Base-by-base conservation (phyloP, 1,140 invertebrate species). In the Trigoniulus corallinus region DNA sequence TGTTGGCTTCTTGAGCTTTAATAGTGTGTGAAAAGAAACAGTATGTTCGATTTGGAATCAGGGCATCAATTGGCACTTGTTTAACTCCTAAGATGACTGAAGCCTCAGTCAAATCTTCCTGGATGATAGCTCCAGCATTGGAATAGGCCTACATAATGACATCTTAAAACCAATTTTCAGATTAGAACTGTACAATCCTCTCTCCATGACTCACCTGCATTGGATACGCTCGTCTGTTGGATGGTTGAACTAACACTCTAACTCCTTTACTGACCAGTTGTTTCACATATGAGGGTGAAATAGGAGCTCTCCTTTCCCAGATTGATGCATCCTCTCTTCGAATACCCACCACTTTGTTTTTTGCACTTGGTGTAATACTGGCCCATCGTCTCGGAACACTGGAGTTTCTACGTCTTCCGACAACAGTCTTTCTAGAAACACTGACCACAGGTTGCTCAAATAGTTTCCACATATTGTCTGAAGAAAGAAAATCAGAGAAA, bases 21-120 rank as follows among this genome's bases (percentile, higher is more conserved):
- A 98, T 98, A 0, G 94, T 98, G 63, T 99, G 96, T 1, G 94
- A 98, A 65, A 98, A 99, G 64, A 98, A 89, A 56, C 89, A 96
- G 60, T 98, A 98, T 0, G 94, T 98, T 66, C 95, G 96, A 57
- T 95, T 82, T 0, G 92, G 88, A 50, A 97, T 80, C 0, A 99
- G 68, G 0, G 81, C 72, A 64, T 98, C 96, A 10, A 96, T 78
- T 0, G 95, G 94, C 1, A 94, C 88, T 71, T 96, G 88, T 62
- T 98, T 99, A 0, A 99, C 94, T 0, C 94, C 95, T 59, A 98
- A 89, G 47, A 98, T 94, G 0, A 98, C 80, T 2, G 80, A 83
- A 0, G 94, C 92, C 60, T 96, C 88, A 56, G 82, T 88, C 26
- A 99, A 89, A 61, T 99, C 95, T 67, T 99, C 96, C 64, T 93